Evolutionary conservation across 37 sponge, comb jelly and placozoan species (phyloP).

Genomic region (Ianthella basta): DNA sequence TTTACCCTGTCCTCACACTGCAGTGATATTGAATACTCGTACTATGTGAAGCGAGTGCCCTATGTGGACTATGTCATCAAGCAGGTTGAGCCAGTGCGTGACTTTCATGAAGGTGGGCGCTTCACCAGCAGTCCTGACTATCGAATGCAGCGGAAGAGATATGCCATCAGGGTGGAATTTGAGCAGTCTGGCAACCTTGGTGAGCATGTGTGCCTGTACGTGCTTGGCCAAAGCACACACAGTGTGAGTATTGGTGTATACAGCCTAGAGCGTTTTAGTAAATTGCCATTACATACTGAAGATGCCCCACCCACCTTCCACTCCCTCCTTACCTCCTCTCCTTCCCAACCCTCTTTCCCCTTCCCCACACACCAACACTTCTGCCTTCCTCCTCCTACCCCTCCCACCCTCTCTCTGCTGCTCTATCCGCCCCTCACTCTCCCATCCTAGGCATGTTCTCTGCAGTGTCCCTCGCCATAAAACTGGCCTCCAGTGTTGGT

Average conservation of each 20-base stretch:
- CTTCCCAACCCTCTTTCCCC: no score
- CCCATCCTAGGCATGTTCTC: constrained; percentile 63
- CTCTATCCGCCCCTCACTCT: not conserved
- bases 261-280: not conserved
- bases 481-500: constrained; percentile 77
- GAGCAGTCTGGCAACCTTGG: constrained; percentile 79
- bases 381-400: no score
- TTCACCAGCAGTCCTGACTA: constrained; percentile 33
- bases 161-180: constrained; percentile 74
- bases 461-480: constrained; percentile 53
- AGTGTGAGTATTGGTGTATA: not conserved
- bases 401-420: no score
- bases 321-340: no score
- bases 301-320: no score
- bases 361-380: no score
- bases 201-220: not conserved
- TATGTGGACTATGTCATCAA: constrained; percentile 67
- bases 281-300: no score
- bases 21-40: constrained; percentile 66
- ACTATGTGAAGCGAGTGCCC: constrained; percentile 62
- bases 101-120: not conserved
- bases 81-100: constrained; percentile 43
- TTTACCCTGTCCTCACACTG: no score
- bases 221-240: not conserved
- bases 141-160: constrained; percentile 73